phyloP scores from a whole-genome alignment of 1,140 invertebrate species.

The Frieseomelitta varia region DNA sequence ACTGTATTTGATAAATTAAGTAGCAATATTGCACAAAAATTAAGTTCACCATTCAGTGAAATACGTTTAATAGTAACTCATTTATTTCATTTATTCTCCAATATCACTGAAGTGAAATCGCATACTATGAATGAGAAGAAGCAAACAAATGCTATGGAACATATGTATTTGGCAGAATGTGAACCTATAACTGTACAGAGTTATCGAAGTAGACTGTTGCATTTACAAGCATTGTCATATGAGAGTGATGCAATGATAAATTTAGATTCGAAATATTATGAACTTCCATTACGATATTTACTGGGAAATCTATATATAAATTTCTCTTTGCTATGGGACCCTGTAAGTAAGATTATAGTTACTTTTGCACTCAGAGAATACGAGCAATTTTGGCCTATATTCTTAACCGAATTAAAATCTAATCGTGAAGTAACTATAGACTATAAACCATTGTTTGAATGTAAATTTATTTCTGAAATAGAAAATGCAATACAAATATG shows the following conservation, averaged over 20 bases:
- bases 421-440: conserved; percentile 61
- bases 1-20: conserved; percentile 67
- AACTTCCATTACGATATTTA: conserved; percentile 88
- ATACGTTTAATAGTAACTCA: conserved; percentile 87
- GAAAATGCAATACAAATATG: conserved; percentile 68
- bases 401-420: conserved; percentile 84
- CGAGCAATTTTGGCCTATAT: conserved; percentile 91
- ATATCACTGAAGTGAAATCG: conserved; percentile 73
- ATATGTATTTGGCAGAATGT: conserved; percentile 85
- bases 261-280: conserved; percentile 83
- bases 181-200: conserved; percentile 86
- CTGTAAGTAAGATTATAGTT: conserved; percentile 88
- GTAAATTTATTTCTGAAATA: conserved; percentile 68
- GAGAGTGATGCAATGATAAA: conserved; percentile 83
- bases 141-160: conserved; percentile 75
- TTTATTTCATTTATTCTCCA: conserved; percentile 88
- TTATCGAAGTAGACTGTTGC: conserved; percentile 89
- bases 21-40: conserved; percentile 18
- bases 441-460: conserved; percentile 59
- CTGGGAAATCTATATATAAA: conserved; percentile 93
- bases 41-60: conserved; percentile 80
- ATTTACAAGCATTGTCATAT: conserved; percentile 88
- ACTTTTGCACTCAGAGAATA: conserved; percentile 87
- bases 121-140: neutral
- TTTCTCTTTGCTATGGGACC: conserved; percentile 94